A percentile compares a stretch with the other conserved stretches of the same genome.
Evolutionary conservation across 2,113 vertebrate genomes (phyloP).

Genomic region (Morone chrysops): DNA sequence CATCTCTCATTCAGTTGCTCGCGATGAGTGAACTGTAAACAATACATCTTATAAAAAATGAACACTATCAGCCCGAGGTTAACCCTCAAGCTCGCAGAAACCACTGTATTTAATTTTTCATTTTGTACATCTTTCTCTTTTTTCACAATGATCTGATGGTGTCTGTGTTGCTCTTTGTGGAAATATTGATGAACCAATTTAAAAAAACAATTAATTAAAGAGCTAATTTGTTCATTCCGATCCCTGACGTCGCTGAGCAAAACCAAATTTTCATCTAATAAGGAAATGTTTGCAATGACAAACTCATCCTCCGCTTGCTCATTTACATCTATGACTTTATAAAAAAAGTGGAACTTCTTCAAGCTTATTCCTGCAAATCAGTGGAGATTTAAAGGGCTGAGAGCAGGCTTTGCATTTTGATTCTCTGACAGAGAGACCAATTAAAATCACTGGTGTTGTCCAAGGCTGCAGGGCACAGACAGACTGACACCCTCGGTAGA

Average conservation of each 20-base stretch:
- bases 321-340: conserved; percentile 63
- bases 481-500: conserved; percentile 57
- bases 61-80: neutral
- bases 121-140: neutral
- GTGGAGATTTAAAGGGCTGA: conserved; percentile 69
- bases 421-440: conserved; percentile 72
- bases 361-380: conserved; percentile 58
- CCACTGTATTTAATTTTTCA: conserved; percentile 1
- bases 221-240: neutral
- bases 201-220: conserved; percentile 19
- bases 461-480: conserved; percentile 70
- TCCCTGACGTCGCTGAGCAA: neutral
- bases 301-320: conserved; percentile 5
- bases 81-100: neutral
- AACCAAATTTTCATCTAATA: conserved; percentile 25
- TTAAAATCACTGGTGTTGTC: conserved; percentile 70
- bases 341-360: conserved; percentile 44
- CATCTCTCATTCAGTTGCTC: conserved; percentile 18
- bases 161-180: neutral
- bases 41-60: conserved; percentile 19
- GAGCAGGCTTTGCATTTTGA: conserved; percentile 65
- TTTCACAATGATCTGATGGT: neutral
- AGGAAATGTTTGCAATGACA: conserved; percentile 19
- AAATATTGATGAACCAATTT: conserved; percentile 9
- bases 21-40: conserved; percentile 32